Conservation (phyloP, 2,888 invertebrate species). For the Drosophila leonis region DNA sequence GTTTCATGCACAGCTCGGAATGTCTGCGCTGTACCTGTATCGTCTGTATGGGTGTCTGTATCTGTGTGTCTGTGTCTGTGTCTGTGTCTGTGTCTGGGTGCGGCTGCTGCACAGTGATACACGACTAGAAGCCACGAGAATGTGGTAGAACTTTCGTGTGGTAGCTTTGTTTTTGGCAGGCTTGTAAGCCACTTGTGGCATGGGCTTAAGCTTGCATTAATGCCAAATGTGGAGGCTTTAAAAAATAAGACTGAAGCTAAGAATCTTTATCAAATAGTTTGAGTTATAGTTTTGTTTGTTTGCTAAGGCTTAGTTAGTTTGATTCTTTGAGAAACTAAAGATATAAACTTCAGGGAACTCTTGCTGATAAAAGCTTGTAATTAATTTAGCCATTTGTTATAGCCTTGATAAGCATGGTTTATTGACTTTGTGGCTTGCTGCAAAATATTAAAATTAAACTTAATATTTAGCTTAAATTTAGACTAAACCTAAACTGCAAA, state of each 20-base stretch:
- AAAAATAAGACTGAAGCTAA: neutral
- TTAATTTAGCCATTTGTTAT: too few relatives aligned
- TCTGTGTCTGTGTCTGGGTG: constrained; percentile 30
- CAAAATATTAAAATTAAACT: too few relatives aligned
- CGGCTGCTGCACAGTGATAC: constrained; percentile 29
- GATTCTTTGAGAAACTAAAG: too few relatives aligned
- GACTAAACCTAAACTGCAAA: too few relatives aligned
- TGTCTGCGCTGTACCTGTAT: constrained; percentile 28
- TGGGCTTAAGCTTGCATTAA: too few relatives aligned
- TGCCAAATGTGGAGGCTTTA: neutral
- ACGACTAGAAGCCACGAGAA: neutral
- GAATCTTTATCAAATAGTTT: neutral
- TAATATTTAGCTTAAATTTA: too few relatives aligned
- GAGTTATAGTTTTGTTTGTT: too few relatives aligned
- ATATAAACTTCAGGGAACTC: too few relatives aligned
- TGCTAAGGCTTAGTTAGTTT: too few relatives aligned
- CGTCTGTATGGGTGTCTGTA: constrained; percentile 3
- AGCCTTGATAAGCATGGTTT: too few relatives aligned
- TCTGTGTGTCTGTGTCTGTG: constrained; percentile 14
- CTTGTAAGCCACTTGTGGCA: neutral
- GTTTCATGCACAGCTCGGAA: constrained; percentile 62
- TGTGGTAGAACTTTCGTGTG: neutral
- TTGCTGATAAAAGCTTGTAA: too few relatives aligned
- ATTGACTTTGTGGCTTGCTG: too few relatives aligned
- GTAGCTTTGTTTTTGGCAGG: neutral